Evolutionary conservation across 2,113 vertebrate species (phyloP).

Genomic region (Vulpes vulpes): DNA sequence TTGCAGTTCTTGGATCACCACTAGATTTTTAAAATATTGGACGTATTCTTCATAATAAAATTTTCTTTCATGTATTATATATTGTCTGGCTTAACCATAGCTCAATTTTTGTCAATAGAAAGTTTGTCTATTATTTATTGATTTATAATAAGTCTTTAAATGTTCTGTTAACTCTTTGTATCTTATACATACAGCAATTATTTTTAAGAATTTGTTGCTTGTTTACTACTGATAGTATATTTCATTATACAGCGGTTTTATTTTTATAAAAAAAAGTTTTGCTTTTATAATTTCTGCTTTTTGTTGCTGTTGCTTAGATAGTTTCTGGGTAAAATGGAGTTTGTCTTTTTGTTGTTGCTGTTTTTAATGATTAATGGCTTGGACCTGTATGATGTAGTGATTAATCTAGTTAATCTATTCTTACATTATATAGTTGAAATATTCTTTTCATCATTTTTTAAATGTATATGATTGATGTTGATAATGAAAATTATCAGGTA

Average conservation of each 20-base stretch:
- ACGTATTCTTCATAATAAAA: neutral
- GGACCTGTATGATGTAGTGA: neutral
- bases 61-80: neutral
- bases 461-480: neutral
- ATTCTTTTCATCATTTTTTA: neutral
- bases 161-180: neutral
- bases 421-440: neutral
- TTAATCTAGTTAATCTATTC: neutral
- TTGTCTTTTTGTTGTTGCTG: neutral
- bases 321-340: neutral
- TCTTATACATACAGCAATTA: neutral
- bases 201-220: neutral
- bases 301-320: neutral
- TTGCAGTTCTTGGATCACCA: neutral
- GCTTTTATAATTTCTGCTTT: neutral
- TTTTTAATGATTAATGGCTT: neutral
- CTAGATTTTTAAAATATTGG: neutral
- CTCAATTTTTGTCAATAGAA: neutral
- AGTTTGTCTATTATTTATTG: neutral
- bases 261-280: neutral
- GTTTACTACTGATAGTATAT: neutral
- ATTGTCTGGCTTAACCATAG: neutral
- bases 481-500: neutral
- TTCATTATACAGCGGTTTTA: neutral
- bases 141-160: neutral